Evolutionary conservation across 2,888 invertebrate genomes (phyloP).

Genomic region (Drosophila neotestacea): DNA sequence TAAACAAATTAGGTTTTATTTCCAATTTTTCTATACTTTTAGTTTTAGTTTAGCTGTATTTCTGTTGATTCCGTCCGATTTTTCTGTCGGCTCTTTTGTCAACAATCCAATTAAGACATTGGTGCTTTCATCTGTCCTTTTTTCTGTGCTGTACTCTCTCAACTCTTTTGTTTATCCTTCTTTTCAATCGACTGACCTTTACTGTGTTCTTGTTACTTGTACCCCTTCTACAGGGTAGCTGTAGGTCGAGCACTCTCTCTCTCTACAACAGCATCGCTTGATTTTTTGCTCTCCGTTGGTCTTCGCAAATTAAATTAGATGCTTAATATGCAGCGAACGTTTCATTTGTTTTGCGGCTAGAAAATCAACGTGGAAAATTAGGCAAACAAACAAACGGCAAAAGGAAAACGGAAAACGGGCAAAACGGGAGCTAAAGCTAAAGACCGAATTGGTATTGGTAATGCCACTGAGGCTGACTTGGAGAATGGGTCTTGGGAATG

Average conservation of each 20-base stretch:
- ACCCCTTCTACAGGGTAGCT: slow-evolving; percentile 13
- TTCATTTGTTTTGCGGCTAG: slow-evolving; percentile 82
- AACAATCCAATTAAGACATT: too few species aligned
- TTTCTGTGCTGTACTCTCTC: too few species aligned
- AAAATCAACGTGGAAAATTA: slow-evolving; percentile 81
- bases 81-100: too few species aligned
- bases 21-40: too few species aligned
- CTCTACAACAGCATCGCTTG: slow-evolving; percentile 9
- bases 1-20: too few species aligned
- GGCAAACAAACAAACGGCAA: slow-evolving; percentile 68
- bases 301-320: slow-evolving; percentile 73
- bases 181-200: too few species aligned
- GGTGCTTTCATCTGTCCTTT: too few species aligned
- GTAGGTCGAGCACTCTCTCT: not conserved
- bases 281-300: slow-evolving; percentile 39
- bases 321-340: slow-evolving; percentile 78
- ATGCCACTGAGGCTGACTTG: slow-evolving; percentile 2
- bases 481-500: slow-evolving; percentile 16
- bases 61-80: too few species aligned
- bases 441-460: slow-evolving; percentile 26
- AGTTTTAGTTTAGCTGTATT: too few species aligned
- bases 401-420: slow-evolving; percentile 7
- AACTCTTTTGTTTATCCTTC: too few species aligned
- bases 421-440: slow-evolving; percentile 14
- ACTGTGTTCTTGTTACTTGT: too few species aligned